These are phyloP conservation scores for Anorthoa munda DNA, from an alignment of 2,888 invertebrate genomes.

Conservation along the genomic window DNA sequence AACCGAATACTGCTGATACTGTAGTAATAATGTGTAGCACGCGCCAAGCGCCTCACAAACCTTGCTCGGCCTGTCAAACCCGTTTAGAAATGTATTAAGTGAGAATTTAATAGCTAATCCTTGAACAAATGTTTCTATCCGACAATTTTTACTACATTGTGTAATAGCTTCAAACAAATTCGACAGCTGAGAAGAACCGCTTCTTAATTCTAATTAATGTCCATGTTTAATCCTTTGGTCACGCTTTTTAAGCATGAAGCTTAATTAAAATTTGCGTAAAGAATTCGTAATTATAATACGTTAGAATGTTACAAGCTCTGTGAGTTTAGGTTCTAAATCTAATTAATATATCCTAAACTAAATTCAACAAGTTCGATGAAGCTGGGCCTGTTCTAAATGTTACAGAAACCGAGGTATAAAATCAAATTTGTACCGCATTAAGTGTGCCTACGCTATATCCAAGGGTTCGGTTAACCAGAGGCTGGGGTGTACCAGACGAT, in stretches of 20 bases:
- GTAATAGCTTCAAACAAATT: conserved; percentile 49
- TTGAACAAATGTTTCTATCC: conserved; percentile 49
- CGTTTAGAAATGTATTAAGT: conserved; percentile 65
- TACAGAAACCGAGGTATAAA: conserved; percentile 73
- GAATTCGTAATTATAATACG: conserved; percentile 29
- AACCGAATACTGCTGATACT: conserved; percentile 79
- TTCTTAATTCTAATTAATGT: conserved; percentile 44
- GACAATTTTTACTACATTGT: conserved; percentile 30
- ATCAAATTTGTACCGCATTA: conserved; percentile 89
- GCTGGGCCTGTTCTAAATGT: conserved; percentile 44
- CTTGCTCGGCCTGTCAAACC: conserved; percentile 58
- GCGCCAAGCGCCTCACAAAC: conserved; percentile 70
- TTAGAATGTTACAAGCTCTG: conserved; percentile 22
- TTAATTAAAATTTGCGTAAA: conserved; percentile 41
- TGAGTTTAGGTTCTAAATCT: conserved; percentile 30
- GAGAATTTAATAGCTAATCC: conserved; percentile 56
- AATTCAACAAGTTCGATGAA: conserved; percentile 63
- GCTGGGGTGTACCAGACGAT: conserved; percentile 86
- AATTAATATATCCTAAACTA: conserved; percentile 43
- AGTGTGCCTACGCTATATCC: conserved; percentile 77
- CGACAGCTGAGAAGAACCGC: conserved; percentile 25
- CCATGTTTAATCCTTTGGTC: conserved; percentile 47
- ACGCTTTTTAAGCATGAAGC: conserved; percentile 23
- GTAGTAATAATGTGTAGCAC: conserved; percentile 76
- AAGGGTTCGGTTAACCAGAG: conserved; percentile 87